These are phyloP conservation scores for Plebejus melissa DNA, from an alignment of 2,888 invertebrate species.

Conservation along the genomic window DNA sequence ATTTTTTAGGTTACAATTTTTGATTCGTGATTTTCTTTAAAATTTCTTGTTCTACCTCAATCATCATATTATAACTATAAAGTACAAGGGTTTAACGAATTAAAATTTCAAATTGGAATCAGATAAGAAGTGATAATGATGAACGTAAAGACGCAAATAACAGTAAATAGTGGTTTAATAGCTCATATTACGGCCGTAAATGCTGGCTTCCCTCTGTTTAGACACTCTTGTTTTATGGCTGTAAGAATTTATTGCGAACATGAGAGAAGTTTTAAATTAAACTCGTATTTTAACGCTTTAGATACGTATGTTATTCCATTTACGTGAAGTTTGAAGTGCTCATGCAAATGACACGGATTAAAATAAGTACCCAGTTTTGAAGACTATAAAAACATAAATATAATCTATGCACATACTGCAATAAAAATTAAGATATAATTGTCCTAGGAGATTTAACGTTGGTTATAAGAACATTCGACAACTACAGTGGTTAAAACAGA, in stretches of 20 bases:
- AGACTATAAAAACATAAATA: not conserved
- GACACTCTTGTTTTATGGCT: conserved; percentile 70
- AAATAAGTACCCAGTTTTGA: not conserved
- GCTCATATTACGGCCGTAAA: conserved; percentile 62
- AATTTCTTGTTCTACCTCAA: too few species aligned
- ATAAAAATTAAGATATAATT: too few species aligned
- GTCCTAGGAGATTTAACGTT: too few species aligned
- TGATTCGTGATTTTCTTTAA: not conserved
- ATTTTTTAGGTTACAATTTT: not conserved
- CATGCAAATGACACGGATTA: not conserved
- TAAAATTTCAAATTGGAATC: not conserved
- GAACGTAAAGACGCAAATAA: conserved; percentile 26
- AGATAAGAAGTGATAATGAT: conserved; percentile 43
- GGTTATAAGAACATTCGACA: too few species aligned
- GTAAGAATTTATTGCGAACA: conserved; percentile 67
- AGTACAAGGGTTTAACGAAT: not conserved
- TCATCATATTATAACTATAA: too few species aligned
- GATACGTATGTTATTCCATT: conserved; percentile 12
- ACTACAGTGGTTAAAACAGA: not conserved
- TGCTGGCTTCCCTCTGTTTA: conserved; percentile 72
- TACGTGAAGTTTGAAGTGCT: not conserved
- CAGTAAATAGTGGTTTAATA: conserved; percentile 47
- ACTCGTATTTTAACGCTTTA: conserved; percentile 62
- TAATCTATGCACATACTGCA: too few species aligned
- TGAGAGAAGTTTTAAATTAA: conserved; percentile 67